These are phyloP conservation scores for Armadillidium nasatum DNA, from an alignment of 1,140 invertebrate species.

Conservation along the genomic window DNA sequence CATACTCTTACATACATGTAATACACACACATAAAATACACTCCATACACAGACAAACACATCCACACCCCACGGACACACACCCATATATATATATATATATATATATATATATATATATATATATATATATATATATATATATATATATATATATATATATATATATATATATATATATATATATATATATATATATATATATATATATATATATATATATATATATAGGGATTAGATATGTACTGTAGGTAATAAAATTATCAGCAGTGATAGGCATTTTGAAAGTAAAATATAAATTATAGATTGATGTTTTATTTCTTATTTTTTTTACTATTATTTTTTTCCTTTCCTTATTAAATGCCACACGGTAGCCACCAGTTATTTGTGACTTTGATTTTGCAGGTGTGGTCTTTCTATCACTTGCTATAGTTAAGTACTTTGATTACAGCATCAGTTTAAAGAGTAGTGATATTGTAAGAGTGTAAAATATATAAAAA, in stretches of 20 bases:
- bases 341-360: too few relatives aligned
- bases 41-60: too few relatives aligned
- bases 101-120: not conserved
- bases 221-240: too few relatives aligned
- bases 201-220: too few relatives aligned
- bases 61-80: not conserved
- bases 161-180: slow-evolving; percentile 12
- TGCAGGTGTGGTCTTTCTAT: slow-evolving; percentile 6
- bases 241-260: too few relatives aligned
- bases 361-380: not conserved
- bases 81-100: not conserved
- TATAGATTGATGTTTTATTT: too few relatives aligned
- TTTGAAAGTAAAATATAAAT: too few relatives aligned
- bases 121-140: slow-evolving; percentile 1
- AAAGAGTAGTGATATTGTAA: not conserved
- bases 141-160: slow-evolving; percentile 1
- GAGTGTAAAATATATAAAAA: not conserved
- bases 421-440: not conserved
- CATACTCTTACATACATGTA: too few relatives aligned
- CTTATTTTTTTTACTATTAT: too few relatives aligned
- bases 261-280: too few relatives aligned
- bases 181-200: not conserved
- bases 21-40: too few relatives aligned
- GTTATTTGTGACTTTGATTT: slow-evolving; percentile 2
- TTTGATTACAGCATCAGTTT: not conserved